Conservation (phyloP, 2,113 vertebrate genomes). For the Onychostoma macrolepis region DNA sequence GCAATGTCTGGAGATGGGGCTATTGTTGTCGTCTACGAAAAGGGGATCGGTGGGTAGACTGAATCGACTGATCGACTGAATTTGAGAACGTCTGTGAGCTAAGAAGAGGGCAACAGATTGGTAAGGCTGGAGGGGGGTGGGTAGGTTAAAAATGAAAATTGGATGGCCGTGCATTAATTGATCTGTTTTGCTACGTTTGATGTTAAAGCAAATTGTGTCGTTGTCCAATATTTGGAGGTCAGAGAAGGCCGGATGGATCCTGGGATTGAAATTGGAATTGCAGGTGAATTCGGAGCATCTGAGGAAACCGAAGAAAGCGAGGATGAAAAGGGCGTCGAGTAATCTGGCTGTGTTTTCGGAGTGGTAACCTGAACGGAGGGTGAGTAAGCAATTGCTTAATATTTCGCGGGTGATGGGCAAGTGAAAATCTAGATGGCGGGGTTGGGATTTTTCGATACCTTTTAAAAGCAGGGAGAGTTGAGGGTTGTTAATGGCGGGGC, state of each 20-base stretch:
- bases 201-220: neutral
- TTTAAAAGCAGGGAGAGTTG: too few species aligned
- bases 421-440: too few species aligned
- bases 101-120: neutral
- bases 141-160: neutral
- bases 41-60: neutral
- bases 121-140: neutral
- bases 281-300: neutral
- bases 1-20: neutral
- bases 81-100: neutral
- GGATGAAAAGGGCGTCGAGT: too few species aligned
- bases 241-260: neutral
- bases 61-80: too few species aligned
- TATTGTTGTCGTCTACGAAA: neutral
- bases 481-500: neutral
- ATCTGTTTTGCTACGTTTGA: neutral
- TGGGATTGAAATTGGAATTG: neutral
- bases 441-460: neutral
- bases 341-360: too few species aligned
- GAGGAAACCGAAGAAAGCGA: neutral
- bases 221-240: neutral
- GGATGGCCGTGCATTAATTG: neutral
- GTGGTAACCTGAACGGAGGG: too few species aligned
- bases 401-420: too few species aligned
- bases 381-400: too few species aligned